Evolutionary conservation across 2,113 vertebrate species (phyloP), one percentile per base, ranked within the genome.

Genomic region (Bos javanicus): DNA sequence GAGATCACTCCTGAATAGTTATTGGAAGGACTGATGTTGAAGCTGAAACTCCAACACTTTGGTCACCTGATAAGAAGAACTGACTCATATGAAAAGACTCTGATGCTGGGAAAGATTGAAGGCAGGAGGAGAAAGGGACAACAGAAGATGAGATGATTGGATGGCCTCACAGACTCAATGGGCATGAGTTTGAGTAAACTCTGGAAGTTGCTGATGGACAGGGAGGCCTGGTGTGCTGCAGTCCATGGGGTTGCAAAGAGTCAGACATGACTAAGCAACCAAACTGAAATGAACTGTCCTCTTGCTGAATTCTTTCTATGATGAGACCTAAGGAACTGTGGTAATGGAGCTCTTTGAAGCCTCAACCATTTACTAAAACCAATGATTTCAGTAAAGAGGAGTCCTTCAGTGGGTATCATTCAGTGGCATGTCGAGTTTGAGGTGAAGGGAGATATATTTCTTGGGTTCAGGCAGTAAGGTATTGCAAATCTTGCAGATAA

Each of bases 221-320:
- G 8, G 8, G 33, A 67, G 33, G 64, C 64, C 17, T 67, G 64
- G 8, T 0, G 0, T 36, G 16, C 64, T 67, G 17, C 7, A 67
- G 17, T 67, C 33, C 2, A 36, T 67, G 33, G 64, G 2, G 17
- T 36, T 67, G 64, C 64, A 67, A 67, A 67, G 33, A 67, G 64
- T 67, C 64, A 67, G 64, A 36, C 8, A n/a, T 7, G 4, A 67
- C 17, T 36, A 33, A 36, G 33, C 64, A 67, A n/a, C 16, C 1
- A 0, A 67, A 11, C 64, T 36, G 33, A 67, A 36, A 36, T 67
- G 17, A 74, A 74, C 21, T 39, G n/a, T 39, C n/a, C 67, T 74
- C 10, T 74, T 74, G 19, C 9, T 74, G 36, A 74, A 74, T 74
- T 39, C 36, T 74, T 74, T 74, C 36, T 74, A 21, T 74, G 10